A percentile compares a stretch with the other conserved stretches of the same genome.
These are phyloP conservation scores for Luperina testacea DNA, from an alignment of 2,888 invertebrate species.

Conservation along the genomic window DNA sequence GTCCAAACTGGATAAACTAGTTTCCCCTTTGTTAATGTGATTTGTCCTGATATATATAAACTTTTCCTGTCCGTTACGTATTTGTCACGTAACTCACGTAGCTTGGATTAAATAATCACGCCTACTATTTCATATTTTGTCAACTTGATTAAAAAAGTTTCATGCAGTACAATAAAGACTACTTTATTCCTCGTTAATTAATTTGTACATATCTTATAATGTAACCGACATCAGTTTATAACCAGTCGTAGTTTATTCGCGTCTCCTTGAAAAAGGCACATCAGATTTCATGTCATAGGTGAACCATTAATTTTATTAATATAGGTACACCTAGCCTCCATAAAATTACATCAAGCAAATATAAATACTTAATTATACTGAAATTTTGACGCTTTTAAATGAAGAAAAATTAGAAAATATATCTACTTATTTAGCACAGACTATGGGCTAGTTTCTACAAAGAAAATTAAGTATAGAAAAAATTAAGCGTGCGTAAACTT, in stretches of 20 bases:
- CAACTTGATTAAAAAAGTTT: neutral
- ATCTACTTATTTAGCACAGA: neutral
- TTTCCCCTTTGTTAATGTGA: slow-evolving; percentile 32
- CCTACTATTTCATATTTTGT: neutral
- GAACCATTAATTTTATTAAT: too few relatives aligned
- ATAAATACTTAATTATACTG: neutral
- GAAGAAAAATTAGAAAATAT: neutral
- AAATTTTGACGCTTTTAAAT: neutral
- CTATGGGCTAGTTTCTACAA: neutral
- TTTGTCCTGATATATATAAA: slow-evolving; percentile 30
- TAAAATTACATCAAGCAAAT: neutral
- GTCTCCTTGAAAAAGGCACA: neutral
- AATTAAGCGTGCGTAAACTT: neutral
- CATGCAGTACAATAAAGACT: too few relatives aligned
- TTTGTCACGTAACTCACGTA: slow-evolving; percentile 31
- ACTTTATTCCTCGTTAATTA: neutral
- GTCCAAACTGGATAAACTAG: slow-evolving; percentile 21
- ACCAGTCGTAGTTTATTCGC: neutral
- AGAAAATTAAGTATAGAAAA: neutral
- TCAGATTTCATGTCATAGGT: neutral
- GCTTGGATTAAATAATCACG: neutral
- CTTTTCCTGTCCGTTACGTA: slow-evolving; percentile 12
- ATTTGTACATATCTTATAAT: neutral
- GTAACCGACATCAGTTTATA: neutral
- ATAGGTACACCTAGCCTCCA: neutral